A percentile compares a stretch with the other conserved stretches of the same genome.
Conservation (phyloP, 2,113 vertebrate genomes). For the Bos javanicus region DNA sequence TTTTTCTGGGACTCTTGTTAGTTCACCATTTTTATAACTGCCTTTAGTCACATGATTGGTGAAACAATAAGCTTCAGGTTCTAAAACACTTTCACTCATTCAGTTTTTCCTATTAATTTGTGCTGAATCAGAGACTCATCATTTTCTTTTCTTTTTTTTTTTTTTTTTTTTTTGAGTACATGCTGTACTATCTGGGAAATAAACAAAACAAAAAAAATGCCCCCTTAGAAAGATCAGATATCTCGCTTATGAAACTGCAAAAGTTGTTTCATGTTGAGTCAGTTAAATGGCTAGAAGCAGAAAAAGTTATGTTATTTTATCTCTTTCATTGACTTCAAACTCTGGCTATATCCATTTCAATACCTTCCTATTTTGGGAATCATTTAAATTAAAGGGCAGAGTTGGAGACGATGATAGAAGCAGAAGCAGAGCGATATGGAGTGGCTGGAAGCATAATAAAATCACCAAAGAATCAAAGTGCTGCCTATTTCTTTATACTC, state of each 20-base stretch:
- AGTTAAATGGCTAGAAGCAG: neutral
- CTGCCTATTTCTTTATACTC: neutral
- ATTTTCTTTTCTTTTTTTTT: neutral
- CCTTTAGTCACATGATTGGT: neutral
- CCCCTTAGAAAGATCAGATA: neutral
- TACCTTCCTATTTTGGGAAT: neutral
- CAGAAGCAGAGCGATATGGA: neutral
- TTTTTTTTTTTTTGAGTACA: neutral
- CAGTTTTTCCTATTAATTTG: neutral
- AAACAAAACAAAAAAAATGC: neutral
- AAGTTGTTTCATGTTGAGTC: neutral
- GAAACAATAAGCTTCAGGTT: neutral
- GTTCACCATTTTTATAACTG: neutral
- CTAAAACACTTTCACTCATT: slow-evolving; percentile 2
- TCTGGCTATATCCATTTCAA: neutral
- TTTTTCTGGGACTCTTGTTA: neutral
- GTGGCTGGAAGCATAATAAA: neutral
- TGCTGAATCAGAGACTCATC: neutral
- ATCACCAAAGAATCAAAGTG: neutral
- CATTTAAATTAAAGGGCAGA: neutral
- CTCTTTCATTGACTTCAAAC: neutral
- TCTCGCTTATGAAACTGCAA: neutral
- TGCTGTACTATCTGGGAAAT: neutral
- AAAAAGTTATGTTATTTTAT: neutral
- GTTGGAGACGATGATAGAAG: neutral